Evolutionary conservation across 2,888 invertebrate genomes (phyloP), one percentile per base, ranked within the genome.

Genomic region (Lutraria lutraria): DNA sequence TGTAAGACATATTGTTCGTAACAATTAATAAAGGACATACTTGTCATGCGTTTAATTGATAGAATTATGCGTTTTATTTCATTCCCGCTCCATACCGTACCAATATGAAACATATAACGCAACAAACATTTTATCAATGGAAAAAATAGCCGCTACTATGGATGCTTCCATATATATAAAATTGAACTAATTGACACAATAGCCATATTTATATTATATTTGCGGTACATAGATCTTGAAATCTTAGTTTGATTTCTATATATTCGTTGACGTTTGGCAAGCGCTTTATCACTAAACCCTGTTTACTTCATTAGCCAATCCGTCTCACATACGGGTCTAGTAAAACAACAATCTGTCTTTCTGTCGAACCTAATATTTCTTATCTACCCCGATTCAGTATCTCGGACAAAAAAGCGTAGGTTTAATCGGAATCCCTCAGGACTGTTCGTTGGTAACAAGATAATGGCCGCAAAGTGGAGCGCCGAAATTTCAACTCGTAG

Each of bases 321-420:
- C 63, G 63, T 83, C 83, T 84, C 25, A 81, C 81, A 54, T 15
- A 86, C 89, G 85, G 89, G 12, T 85, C 31, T 25, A 60, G 12
- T 90, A 90, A 88, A 83, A 81, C 31, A 83, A 56, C 80, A 90
- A 90, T 90, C 89, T 89, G 88, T 90, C 89, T 88, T 90, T 85
- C 85, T 89, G 89, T 89, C 89, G 25, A 52, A 25, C 53, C n/a
- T 81, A 81, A 87, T 87, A 87, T 81, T 60, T 31, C 81, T 85
- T 86, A 86, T 86, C 86, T 86, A 31, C 53, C 25, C 29, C 12
- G 81, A 29, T 54, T 52, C 54, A 43, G 53, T 81, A 88, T 88
- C 88, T 54, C 53, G 68, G 63, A 84, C 83, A 52, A 88, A 81
- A 87, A 43, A 34, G 52, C 56, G 68, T 52, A 29, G 29, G 19